phyloP scores from a whole-genome alignment of 2,888 invertebrate genomes.

The Dynastes hyllus region DNA sequence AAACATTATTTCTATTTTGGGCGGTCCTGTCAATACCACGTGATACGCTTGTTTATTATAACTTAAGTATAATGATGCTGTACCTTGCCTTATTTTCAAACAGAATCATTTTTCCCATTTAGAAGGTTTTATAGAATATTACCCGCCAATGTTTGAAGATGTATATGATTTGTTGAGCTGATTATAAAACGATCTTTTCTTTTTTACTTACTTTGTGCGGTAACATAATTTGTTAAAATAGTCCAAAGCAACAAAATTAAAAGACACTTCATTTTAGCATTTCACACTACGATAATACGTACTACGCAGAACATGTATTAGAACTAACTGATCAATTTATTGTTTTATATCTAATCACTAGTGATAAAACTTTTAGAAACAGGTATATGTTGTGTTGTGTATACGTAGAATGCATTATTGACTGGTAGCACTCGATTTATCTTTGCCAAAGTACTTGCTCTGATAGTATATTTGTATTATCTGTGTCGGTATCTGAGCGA shows the following conservation, averaged over 20 bases:
- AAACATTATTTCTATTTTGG: too few species aligned
- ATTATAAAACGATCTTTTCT: too few species aligned
- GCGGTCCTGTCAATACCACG: too few species aligned
- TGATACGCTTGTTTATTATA: too few species aligned
- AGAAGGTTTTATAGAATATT: too few species aligned
- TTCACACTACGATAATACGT: slow-evolving; percentile 29
- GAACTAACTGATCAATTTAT: slow-evolving; percentile 45
- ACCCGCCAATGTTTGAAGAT: too few species aligned
- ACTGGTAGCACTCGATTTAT: slow-evolving; percentile 41
- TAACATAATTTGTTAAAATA: slow-evolving; percentile 11
- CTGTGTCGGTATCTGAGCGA: background rate
- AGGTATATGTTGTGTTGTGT: slow-evolving; percentile 11
- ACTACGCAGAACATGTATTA: slow-evolving; percentile 23
- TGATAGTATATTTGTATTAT: slow-evolving; percentile 23
- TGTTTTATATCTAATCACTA: slow-evolving; percentile 51
- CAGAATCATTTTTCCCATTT: too few species aligned
- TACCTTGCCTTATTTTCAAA: too few species aligned
- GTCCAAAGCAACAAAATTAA: slow-evolving; percentile 31
- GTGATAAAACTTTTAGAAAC: slow-evolving; percentile 41
- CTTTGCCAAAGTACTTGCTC: slow-evolving; percentile 29
- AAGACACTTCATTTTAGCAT: slow-evolving; percentile 50
- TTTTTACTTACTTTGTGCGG: slow-evolving; percentile 24
- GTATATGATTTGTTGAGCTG: too few species aligned
- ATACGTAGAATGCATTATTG: slow-evolving; percentile 33
- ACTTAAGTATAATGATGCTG: too few species aligned